Base-by-base conservation (phyloP, 2,888 invertebrate genomes). In the Lasius fuliginosus region DNA sequence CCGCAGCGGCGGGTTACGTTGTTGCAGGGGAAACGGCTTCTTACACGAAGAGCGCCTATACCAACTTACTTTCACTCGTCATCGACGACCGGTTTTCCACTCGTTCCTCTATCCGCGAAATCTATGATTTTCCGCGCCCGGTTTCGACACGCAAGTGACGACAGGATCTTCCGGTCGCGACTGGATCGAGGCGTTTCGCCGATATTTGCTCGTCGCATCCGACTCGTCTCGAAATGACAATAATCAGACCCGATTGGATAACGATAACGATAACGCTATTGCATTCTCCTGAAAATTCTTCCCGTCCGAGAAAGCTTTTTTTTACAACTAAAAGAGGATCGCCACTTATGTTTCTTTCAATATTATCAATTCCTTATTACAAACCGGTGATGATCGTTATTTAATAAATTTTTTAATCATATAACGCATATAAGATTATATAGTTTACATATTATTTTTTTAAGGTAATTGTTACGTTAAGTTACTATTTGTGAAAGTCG, bases 21-120 rank as follows among this genome's bases (percentile, higher is more conserved):
- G 88, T 88, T 89, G 87, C 89, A 87, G 86, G 90, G 90, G 90
- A 92, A 92, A 92, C 88, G 89, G 87, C 91, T 89, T 86, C 91
- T 91, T 91, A 92, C 85, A 90, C 92, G 89, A 93, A 92, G 92
- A 89, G 90, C 92, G 91, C 90, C 85, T 91, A 87, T 71, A 84
- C 85, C 82, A 84, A 83, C 85, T 89, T 85, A 92, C 94, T 94
- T 94, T 94, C 94, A 94, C 94, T 94, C 92, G 91, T 92, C 91
- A 92, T 92, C 93, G 91, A 90, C 93, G 92, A 92, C 92, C 93
- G 93, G 91, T 90, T 92, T 93, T 90, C 91, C 92, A 87, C 68
- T 56, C 84, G 79, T 76, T 84, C 82, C 84, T 53, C n/a, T 85
- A 75, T 49, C 87, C 85, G 83, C 82, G 85, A 86, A 86, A 84